These are phyloP conservation scores for Archips crataeganus DNA, from an alignment of 2,888 invertebrate genomes.

Conservation along the genomic window DNA sequence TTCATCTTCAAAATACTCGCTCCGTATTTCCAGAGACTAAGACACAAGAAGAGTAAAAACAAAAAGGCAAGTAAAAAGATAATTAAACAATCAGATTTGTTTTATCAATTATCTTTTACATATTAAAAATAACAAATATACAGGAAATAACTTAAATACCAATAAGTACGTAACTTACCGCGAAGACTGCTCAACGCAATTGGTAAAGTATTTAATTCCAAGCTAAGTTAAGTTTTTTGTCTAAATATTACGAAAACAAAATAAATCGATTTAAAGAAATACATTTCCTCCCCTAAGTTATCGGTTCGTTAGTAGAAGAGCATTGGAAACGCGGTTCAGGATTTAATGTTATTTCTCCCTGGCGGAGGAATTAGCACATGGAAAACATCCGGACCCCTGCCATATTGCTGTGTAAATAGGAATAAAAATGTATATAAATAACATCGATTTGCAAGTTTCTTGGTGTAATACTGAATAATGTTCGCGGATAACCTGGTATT, in stretches of 20 bases:
- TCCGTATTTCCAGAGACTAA: too few relatives aligned
- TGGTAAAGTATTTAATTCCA: background rate
- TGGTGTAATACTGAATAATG: background rate
- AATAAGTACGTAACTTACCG: too few relatives aligned
- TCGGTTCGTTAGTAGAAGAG: constrained; percentile 76
- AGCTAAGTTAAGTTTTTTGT: background rate
- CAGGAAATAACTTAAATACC: too few relatives aligned
- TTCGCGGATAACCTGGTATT: background rate
- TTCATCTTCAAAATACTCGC: too few relatives aligned
- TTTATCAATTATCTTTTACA: too few relatives aligned
- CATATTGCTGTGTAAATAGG: constrained; percentile 41
- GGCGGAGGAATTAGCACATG: constrained; percentile 78
- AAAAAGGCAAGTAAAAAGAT: too few relatives aligned
- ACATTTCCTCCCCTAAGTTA: constrained; percentile 66
- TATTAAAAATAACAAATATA: too few relatives aligned
- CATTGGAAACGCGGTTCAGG: constrained; percentile 62
- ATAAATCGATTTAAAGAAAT: constrained; percentile 55
- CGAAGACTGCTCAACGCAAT: too few relatives aligned
- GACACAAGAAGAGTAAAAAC: too few relatives aligned
- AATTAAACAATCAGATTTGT: too few relatives aligned
- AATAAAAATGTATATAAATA: constrained; percentile 16
- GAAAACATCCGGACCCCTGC: constrained; percentile 62
- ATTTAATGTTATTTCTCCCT: constrained; percentile 83
- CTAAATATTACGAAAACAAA: constrained; percentile 27
- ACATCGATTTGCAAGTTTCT: constrained; percentile 6